These are phyloP conservation scores for Caenorhabditis sp. DNA, from an alignment of 2,888 invertebrate genomes.

Conservation along the genomic window DNA sequence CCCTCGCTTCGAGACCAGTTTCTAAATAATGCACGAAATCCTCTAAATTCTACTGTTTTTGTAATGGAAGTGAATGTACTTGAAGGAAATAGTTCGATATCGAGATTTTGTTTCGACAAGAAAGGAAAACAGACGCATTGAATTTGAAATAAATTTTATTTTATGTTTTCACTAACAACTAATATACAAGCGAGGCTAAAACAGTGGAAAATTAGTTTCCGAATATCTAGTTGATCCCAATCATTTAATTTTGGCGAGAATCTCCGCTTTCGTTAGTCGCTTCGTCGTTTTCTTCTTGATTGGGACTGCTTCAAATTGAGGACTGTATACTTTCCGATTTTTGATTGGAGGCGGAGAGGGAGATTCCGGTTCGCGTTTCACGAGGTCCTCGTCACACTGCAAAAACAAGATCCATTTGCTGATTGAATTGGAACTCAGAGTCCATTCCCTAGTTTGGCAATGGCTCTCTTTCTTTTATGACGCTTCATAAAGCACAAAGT, in stretches of 20 bases:
- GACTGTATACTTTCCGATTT: slow-evolving; percentile 25
- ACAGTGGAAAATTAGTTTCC: slow-evolving; percentile 2
- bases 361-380: slow-evolving; percentile 21
- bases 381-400: slow-evolving; percentile 58
- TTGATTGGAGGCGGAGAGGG: slow-evolving; percentile 4
- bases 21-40: no score
- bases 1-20: no score
- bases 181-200: slow-evolving; percentile 4
- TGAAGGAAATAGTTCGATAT: no score
- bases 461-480: slow-evolving; percentile 11
- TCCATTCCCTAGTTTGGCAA: not conserved
- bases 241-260: slow-evolving; percentile 63
- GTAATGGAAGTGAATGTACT: no score
- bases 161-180: not conserved
- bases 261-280: slow-evolving; percentile 56
- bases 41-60: no score
- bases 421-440: slow-evolving; percentile 4
- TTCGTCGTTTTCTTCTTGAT: slow-evolving; percentile 43
- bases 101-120: no score
- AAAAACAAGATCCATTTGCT: slow-evolving; percentile 13
- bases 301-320: slow-evolving; percentile 58
- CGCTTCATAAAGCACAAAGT: slow-evolving; percentile 15
- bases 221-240: not conserved
- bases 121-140: no score
- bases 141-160: slow-evolving; percentile 6